Evolutionary conservation across 2,888 invertebrate genomes (phyloP).

Genomic region (Caenorhabditis sp.): DNA sequence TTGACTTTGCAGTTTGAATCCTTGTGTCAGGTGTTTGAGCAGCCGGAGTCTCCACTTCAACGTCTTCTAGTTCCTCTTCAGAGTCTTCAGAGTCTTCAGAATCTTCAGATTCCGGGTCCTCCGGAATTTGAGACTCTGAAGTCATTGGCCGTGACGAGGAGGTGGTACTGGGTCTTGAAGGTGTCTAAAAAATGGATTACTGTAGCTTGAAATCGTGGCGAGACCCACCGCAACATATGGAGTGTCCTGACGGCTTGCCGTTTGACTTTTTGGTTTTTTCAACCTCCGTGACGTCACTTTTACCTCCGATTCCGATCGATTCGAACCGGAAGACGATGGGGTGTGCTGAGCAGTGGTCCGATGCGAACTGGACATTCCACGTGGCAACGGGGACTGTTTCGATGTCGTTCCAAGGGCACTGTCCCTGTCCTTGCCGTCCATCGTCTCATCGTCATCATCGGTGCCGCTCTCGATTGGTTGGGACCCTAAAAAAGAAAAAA

Average conservation of each 20-base stretch:
- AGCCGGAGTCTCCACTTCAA: background rate
- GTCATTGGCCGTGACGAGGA: constrained; percentile 22
- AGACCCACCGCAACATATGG: constrained; percentile 2
- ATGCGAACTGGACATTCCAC: background rate
- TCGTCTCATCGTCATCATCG: constrained; percentile 19
- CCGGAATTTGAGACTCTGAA: background rate
- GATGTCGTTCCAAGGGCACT: constrained; percentile 6
- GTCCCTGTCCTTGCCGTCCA: too few relatives aligned
- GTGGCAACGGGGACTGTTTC: background rate
- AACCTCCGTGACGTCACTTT: too few relatives aligned
- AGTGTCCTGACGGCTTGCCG: constrained; percentile 24
- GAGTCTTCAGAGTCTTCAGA: constrained; percentile 15
- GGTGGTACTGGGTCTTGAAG: background rate
- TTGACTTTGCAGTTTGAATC: constrained; percentile 29
- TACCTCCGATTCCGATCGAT: background rate
- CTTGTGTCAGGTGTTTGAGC: constrained; percentile 15
- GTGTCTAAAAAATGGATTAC: background rate
- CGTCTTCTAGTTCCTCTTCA: constrained; percentile 9
- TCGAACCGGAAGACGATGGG: constrained; percentile 19
- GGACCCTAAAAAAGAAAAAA: background rate
- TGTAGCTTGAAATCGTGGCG: too few relatives aligned
- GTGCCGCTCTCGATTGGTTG: constrained; percentile 31
- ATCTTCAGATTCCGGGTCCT: constrained; percentile 6
- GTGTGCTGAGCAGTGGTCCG: constrained; percentile 16
- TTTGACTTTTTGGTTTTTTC: background rate